phyloP scores from a whole-genome alignment of 2,888 invertebrate genomes.

The Cephus nigrinus region DNA sequence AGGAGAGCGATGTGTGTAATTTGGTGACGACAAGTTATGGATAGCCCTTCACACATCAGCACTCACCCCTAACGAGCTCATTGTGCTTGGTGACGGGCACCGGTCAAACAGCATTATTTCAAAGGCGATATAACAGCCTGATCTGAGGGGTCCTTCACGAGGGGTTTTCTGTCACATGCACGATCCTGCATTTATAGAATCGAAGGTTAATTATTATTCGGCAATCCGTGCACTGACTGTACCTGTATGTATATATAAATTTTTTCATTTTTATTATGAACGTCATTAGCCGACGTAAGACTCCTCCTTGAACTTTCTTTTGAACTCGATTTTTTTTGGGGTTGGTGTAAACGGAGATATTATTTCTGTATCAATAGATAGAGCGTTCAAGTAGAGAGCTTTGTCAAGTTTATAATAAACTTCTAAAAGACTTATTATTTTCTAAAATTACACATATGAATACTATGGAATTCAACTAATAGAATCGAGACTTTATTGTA shows the following conservation, averaged over 20 bases:
- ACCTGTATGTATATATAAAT: neutral
- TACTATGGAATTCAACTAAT: too few relatives aligned
- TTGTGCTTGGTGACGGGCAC: constrained; percentile 52
- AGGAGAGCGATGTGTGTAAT: constrained; percentile 37
- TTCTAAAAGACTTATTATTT: too few relatives aligned
- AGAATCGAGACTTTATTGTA: too few relatives aligned
- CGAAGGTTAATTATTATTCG: constrained; percentile 36
- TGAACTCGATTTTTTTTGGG: neutral
- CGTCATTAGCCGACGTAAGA: neutral
- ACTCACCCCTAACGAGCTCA: constrained; percentile 50
- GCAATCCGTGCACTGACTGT: constrained; percentile 5
- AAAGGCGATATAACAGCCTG: constrained; percentile 44
- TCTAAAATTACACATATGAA: too few relatives aligned
- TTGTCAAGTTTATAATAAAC: too few relatives aligned
- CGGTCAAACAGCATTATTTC: constrained; percentile 57
- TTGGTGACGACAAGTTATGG: constrained; percentile 58
- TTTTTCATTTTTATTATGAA: neutral
- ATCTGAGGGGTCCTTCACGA: constrained; percentile 42
- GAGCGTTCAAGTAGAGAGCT: too few relatives aligned
- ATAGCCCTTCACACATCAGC: constrained; percentile 50
- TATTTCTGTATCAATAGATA: too few relatives aligned
- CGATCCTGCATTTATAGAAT: constrained; percentile 33
- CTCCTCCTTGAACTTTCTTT: neutral
- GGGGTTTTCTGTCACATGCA: constrained; percentile 60
- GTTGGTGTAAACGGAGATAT: too few relatives aligned